Conservation (phyloP, 2,888 invertebrate species). For the Callyntrura sp. region DNA sequence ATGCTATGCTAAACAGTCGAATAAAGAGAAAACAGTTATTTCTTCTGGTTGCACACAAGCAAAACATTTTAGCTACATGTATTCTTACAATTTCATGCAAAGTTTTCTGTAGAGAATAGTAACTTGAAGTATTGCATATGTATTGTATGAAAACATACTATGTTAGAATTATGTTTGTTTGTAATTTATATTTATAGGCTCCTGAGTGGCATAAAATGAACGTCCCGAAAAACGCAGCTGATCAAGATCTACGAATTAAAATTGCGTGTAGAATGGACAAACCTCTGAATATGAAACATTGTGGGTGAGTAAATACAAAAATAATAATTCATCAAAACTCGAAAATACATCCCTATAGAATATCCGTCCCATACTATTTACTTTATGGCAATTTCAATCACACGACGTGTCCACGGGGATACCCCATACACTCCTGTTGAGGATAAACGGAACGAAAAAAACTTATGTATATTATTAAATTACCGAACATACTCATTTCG, state of each 20-base stretch:
- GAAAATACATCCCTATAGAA: neutral
- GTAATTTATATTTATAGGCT: slow-evolving; percentile 86
- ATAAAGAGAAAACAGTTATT: no score
- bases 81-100: no score
- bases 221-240: slow-evolving; percentile 96
- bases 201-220: slow-evolving; percentile 99
- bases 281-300: slow-evolving; percentile 99
- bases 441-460: neutral
- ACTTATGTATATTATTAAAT: neutral
- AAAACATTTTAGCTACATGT: no score
- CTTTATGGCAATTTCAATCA: neutral
- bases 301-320: slow-evolving; percentile 89
- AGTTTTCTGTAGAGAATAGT: neutral
- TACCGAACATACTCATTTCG: no score
- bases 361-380: neutral
- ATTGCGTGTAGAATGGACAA: slow-evolving; percentile 99
- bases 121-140: neutral
- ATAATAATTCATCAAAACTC: slow-evolving; percentile 20
- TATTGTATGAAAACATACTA: neutral
- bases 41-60: no score
- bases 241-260: slow-evolving; percentile 98
- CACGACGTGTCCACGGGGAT: neutral
- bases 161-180: slow-evolving; percentile 22
- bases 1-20: no score
- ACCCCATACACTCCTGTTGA: neutral